Base-by-base conservation (phyloP, 2,113 vertebrate genomes). In the Actenoides hombroni region DNA sequence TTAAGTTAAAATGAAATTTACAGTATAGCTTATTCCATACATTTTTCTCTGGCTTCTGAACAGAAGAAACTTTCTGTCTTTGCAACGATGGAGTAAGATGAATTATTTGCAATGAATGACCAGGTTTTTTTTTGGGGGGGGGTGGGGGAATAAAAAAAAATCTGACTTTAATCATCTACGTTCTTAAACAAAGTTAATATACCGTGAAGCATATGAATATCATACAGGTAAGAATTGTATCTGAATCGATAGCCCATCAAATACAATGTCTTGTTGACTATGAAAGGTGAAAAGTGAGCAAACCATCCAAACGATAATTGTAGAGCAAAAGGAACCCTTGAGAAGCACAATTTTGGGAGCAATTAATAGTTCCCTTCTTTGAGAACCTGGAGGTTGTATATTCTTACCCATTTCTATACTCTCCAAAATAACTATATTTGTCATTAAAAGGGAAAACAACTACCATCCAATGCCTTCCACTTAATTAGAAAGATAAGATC, bases 1-100 rank as follows among this genome's bases (percentile, higher is more conserved):
- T 95, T 95, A 92, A 68, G 25, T 77, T 88, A 69, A 87, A 92
- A 90, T 85, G 8, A 95, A 95, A 80, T 87, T 82, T 92, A 86
- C 29, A 76, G 7, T n/a, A 29, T 29, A 60, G 53, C 53, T 86
- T 91, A 82, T 96, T 89, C 48, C 35, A 3, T 40, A 73, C 56
- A 28, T 64, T 91, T 95, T 92, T 57, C 23, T 65, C 70, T 94
- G 74, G 86, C 67, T n/a, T 69, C 35, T 51, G 78, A 90, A 87
- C 42, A 93, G 42, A 87, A 5, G 33, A 76, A 57, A n/a, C 33
- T 61, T 25, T 75, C 44, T 81, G 4, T 46, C 33, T 81, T 70
- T 65, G 7, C 21, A 76, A 49, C 53, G 40, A 73, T 1, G 5
- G 57, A 75, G 75, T 64, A 44, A 88, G 59, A 71, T 25, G 6